Conservation (phyloP, 2,113 vertebrate genomes). For the Odontophorus gujanensis region DNA sequence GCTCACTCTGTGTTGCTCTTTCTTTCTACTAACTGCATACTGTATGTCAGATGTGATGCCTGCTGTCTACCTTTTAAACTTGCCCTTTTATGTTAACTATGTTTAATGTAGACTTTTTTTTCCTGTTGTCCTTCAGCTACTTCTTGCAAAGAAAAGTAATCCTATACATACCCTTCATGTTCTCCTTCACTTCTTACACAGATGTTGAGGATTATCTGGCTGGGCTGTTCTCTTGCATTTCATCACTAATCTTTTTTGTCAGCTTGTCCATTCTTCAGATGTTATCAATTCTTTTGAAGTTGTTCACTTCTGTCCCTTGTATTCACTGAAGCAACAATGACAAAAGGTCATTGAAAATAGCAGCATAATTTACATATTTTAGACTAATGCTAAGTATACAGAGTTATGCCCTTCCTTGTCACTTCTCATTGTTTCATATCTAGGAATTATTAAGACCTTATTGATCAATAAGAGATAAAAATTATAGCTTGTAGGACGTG, state of each 20-base stretch:
- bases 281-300: conserved; percentile 32
- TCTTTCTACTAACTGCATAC: background rate
- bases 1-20: rapidly evolving
- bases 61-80: background rate
- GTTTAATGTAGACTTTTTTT: background rate
- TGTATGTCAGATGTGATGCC: background rate
- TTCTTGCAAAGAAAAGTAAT: background rate
- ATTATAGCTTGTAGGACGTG: background rate
- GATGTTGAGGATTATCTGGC: conserved; percentile 5
- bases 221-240: background rate
- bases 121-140: background rate
- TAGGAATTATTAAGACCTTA: background rate
- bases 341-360: conserved; percentile 7
- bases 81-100: background rate
- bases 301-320: background rate
- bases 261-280: conserved; percentile 29
- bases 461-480: background rate
- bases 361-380: background rate
- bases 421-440: background rate
- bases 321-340: background rate
- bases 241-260: conserved; percentile 31
- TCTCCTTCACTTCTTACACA: background rate
- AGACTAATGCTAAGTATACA: background rate
- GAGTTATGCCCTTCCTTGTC: background rate
- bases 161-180: background rate